A percentile compares a stretch with the other conserved stretches of the same genome.
phyloP scores from a whole-genome alignment of 2,113 vertebrate species.

The Sprattus sprattus region DNA sequence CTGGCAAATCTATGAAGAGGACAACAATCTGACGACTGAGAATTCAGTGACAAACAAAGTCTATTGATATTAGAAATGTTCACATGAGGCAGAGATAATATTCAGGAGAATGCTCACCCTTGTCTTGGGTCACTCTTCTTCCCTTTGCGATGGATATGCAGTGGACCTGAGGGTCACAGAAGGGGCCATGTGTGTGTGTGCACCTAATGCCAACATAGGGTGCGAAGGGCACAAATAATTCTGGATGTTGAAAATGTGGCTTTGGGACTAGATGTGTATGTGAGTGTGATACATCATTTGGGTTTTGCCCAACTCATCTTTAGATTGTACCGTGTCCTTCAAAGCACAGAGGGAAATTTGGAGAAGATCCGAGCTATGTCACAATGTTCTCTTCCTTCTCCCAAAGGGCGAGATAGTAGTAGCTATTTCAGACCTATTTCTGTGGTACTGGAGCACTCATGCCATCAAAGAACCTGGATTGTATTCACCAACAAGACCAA shows the following conservation, averaged over 20 bases:
- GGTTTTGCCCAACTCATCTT: not conserved
- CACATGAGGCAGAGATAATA: not conserved
- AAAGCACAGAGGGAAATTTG: not conserved
- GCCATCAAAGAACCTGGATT: not conserved
- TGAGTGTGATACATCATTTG: not conserved
- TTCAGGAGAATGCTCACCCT: not conserved
- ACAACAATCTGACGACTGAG: not conserved
- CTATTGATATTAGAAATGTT: no score
- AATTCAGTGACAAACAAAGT: no score
- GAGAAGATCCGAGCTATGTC: not conserved
- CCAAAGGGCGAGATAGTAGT: not conserved
- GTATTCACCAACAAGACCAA: not conserved
- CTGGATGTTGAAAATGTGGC: not conserved
- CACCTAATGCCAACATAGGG: not conserved
- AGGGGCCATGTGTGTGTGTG: not conserved
- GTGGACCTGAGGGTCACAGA: not conserved
- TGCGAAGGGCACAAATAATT: not conserved
- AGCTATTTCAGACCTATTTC: not conserved
- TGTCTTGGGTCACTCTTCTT: not conserved
- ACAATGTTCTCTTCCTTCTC: not conserved
- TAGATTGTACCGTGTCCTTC: not conserved
- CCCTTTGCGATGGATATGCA: not conserved
- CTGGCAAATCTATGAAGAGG: not conserved
- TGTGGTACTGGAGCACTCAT: not conserved
- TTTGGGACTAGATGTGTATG: not conserved